Base-by-base conservation (phyloP, 2,888 invertebrate species). In the Sycophila texana region DNA sequence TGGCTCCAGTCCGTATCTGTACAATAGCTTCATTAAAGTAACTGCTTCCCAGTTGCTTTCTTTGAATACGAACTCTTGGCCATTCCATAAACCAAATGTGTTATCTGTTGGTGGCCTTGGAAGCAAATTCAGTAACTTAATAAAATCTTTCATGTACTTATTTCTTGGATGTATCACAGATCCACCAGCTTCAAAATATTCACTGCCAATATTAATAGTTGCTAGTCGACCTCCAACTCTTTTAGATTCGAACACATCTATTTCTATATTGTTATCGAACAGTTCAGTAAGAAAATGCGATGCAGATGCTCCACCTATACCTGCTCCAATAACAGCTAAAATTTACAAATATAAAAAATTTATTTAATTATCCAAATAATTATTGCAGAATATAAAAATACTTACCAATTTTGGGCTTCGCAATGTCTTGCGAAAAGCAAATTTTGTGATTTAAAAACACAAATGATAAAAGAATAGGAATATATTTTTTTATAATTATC, bases 301-400 rank as follows among this genome's bases (percentile, higher is more conserved):
- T 18, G 92, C 88, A 0, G 93, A 91, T 2, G 93, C 91, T 30
- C 94, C 94, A 57, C 94, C 93, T 66, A 94, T 92, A 10, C 94
- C 94, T 65, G 92, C 93, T 18, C 94, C 94, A 80, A 94, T 89
- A 49, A 94, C 91, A 51, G 92, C 94, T 94, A 51, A 85, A 88
- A 84, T 39, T 20, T 18, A 66, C 13, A 26, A n/a, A n/a, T 14
- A 47, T 20, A 14, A n/a, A 73, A 79, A 61, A 22, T 20, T 63
- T 66, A 72, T 77, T 68, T 63, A 55, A 14, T 14, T 53, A 53
- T 53, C 4, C 53, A 53, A n/a, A 16, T 53, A 4, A 4, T n/a
- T 13, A 60, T 26, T 60, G 14, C 13, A 14, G 20, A 14, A 65
- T 13, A 1, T 16, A 66, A 66, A 47, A 55, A 10, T n/a, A 55